Conservation (phyloP, 1,140 invertebrate genomes). For the Pachypsylla venusta region DNA sequence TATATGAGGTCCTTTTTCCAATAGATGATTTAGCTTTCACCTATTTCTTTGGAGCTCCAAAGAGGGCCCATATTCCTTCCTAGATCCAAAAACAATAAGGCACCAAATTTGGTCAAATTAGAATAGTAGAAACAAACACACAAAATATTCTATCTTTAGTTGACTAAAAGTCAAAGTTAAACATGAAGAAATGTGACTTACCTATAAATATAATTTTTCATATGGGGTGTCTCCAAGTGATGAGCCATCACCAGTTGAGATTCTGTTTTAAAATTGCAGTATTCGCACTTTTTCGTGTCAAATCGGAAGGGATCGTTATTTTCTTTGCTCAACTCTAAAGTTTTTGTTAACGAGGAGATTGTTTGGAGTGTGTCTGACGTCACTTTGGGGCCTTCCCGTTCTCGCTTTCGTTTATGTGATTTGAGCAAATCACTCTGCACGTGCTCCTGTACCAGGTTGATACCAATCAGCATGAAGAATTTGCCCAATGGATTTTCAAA, state of each 20-base stretch:
- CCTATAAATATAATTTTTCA: conserved; percentile 61
- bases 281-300: conserved; percentile 67
- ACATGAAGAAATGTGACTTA: no score
- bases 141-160: no score
- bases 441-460: conserved; percentile 80
- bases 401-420: conserved; percentile 65
- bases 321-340: conserved; percentile 72
- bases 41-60: no score
- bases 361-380: conserved; percentile 54
- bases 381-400: conserved; percentile 44
- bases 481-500: conserved; percentile 77
- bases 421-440: conserved; percentile 80
- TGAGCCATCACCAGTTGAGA: conserved; percentile 70
- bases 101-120: no score
- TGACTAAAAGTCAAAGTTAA: no score
- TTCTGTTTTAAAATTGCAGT: conserved; percentile 86
- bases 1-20: no score
- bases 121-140: no score
- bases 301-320: conserved; percentile 74
- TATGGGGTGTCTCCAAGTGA: conserved; percentile 84
- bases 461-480: conserved; percentile 83
- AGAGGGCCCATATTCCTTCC: no score
- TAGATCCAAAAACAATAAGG: no score
- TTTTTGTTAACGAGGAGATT: conserved; percentile 62
- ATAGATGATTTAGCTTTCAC: no score